Evolutionary conservation across 1,140 invertebrate genomes (phyloP).

Genomic region (Lepidurus arcticus): DNA sequence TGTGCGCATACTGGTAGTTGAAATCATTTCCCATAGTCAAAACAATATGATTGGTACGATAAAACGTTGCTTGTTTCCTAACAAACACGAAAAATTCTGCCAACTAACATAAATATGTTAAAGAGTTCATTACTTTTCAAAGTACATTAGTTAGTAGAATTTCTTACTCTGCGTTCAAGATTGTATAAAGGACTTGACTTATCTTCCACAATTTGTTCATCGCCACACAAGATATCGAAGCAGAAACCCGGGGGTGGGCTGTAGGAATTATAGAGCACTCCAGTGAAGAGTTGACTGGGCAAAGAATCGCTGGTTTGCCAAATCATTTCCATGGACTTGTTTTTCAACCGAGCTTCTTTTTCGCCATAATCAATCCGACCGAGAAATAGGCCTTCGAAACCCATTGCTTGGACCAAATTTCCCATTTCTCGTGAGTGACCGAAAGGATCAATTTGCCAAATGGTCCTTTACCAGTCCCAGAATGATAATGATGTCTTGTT

Average conservation of each 20-base stretch:
- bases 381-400: conserved; percentile 58
- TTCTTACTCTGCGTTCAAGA: conserved; percentile 56
- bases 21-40: conserved; percentile 94
- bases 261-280: conserved; percentile 69
- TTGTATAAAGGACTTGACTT: conserved; percentile 65
- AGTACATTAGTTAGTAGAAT: conserved; percentile 28
- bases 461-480: conserved; percentile 44
- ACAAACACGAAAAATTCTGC: conserved; percentile 33
- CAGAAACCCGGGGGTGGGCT: conserved; percentile 78
- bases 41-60: conserved; percentile 63
- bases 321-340: conserved; percentile 54
- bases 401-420: conserved; percentile 53
- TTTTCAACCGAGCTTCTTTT: conserved; percentile 45
- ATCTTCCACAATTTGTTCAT: conserved; percentile 75
- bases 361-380: conserved; percentile 56
- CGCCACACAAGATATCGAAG: conserved; percentile 75
- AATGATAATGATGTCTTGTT: too few relatives aligned
- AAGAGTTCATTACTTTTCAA: conserved; percentile 30
- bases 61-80: conserved; percentile 40
- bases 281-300: conserved; percentile 57
- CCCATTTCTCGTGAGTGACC: conserved; percentile 66
- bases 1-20: conserved; percentile 73
- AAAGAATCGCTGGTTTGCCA: conserved; percentile 52
- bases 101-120: conserved; percentile 33
- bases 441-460: conserved; percentile 72